Evolutionary conservation across 2,113 vertebrate species (phyloP).

Genomic region (Cryptomyrus ogoouensis): DNA sequence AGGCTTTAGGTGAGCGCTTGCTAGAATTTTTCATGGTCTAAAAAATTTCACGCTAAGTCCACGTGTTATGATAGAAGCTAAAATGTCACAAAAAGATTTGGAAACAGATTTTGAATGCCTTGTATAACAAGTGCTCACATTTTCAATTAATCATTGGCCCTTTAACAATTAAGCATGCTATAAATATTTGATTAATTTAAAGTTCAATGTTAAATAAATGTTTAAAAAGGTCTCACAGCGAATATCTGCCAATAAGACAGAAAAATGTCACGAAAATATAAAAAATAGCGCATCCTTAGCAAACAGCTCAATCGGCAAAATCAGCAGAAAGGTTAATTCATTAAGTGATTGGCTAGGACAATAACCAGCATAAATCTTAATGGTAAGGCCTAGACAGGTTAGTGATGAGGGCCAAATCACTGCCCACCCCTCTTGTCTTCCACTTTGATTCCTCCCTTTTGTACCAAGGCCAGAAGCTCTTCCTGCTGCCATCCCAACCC

Average conservation of each 20-base stretch:
- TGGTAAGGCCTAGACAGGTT: background rate
- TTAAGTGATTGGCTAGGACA: background rate
- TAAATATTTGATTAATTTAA: background rate
- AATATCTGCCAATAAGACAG: background rate
- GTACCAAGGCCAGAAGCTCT: background rate
- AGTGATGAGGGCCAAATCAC: background rate
- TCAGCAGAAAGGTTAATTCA: background rate
- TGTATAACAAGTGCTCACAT: background rate
- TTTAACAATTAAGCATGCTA: constrained; percentile 1
- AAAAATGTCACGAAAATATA: background rate
- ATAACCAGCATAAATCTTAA: background rate
- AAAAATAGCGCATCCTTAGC: background rate
- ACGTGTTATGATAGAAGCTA: background rate
- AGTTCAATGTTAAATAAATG: background rate
- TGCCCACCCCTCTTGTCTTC: background rate
- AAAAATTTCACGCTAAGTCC: background rate
- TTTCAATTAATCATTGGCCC: background rate
- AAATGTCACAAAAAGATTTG: background rate
- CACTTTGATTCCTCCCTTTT: background rate
- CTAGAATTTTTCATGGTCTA: background rate
- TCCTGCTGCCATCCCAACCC: background rate
- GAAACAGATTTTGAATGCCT: background rate
- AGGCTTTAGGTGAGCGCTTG: background rate
- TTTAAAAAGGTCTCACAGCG: background rate
- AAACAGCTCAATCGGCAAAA: background rate